These are phyloP conservation scores for Turdus rufiventris DNA, from an alignment of 2,113 vertebrate genomes.

Conservation along the genomic window DNA sequence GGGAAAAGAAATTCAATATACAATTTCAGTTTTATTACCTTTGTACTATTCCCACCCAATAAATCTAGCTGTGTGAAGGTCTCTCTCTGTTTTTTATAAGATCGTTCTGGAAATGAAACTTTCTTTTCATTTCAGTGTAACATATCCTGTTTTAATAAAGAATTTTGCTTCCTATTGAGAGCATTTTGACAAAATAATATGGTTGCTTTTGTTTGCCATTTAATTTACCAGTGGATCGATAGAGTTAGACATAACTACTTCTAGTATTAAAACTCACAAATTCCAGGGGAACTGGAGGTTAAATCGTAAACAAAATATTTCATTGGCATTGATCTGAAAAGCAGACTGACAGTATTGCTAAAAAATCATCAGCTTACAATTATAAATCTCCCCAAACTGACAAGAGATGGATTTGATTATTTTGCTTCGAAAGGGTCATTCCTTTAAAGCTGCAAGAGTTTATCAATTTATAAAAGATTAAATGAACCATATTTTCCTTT, in stretches of 20 bases:
- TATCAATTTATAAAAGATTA: slow-evolving; percentile 51
- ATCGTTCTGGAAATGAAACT: neutral
- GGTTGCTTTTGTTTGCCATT: slow-evolving; percentile 44
- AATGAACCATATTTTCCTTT: slow-evolving; percentile 13
- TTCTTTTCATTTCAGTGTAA: slow-evolving; percentile 29
- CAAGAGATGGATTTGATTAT: slow-evolving; percentile 53
- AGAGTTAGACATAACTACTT: slow-evolving; percentile 25
- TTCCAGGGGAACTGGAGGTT: slow-evolving; percentile 57
- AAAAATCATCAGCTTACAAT: slow-evolving; percentile 38
- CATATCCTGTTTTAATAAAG: slow-evolving; percentile 1
- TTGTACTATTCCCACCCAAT: neutral
- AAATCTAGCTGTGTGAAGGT: neutral
- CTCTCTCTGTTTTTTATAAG: neutral
- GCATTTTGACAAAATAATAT: slow-evolving; percentile 30
- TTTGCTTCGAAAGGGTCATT: slow-evolving; percentile 49
- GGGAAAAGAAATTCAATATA: slow-evolving; percentile 23
- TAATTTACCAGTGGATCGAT: slow-evolving; percentile 59
- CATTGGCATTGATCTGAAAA: slow-evolving; percentile 62
- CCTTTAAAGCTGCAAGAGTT: neutral
- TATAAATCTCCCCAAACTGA: slow-evolving; percentile 53
- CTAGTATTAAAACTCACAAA: slow-evolving; percentile 35
- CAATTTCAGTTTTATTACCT: slow-evolving; percentile 45
- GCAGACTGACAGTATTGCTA: slow-evolving; percentile 32
- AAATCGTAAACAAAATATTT: slow-evolving; percentile 66
- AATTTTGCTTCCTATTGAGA: neutral